These are phyloP conservation scores for Cephalopachus bancanus DNA, from an alignment of 2,797 vertebrate genomes.

Conservation along the genomic window DNA sequence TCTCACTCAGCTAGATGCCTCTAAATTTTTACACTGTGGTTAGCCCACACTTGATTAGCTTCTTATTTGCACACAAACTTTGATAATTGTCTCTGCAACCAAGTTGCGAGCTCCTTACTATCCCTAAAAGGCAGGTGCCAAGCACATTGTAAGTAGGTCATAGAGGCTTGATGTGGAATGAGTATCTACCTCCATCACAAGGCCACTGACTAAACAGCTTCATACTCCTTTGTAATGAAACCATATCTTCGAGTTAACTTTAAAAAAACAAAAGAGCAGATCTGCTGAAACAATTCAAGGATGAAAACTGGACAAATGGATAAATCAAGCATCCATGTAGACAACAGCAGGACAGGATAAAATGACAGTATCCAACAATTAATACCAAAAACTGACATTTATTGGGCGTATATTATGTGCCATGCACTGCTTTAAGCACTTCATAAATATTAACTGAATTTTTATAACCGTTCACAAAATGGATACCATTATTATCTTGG, in stretches of 20 bases:
- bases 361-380: neutral
- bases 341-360: neutral
- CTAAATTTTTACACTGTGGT: neutral
- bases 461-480: neutral
- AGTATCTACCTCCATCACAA: neutral
- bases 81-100: neutral
- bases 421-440: neutral
- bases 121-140: neutral
- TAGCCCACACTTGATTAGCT: neutral
- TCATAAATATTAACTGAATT: neutral
- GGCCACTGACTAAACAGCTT: neutral
- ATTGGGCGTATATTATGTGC: neutral
- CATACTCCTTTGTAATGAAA: neutral
- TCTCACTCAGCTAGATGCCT: neutral
- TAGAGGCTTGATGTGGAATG: neutral
- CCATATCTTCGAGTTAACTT: constrained; percentile 5
- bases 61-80: constrained; percentile 10
- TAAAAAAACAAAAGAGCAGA: neutral
- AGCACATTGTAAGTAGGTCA: neutral
- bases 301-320: neutral
- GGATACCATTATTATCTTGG: neutral
- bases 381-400: neutral
- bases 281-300: neutral
- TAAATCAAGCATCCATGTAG: neutral
- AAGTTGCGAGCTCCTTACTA: neutral